Evolutionary conservation across 92 coral and sea anemone species (phyloP).

Genomic region (Chrysogorgia sp.): DNA sequence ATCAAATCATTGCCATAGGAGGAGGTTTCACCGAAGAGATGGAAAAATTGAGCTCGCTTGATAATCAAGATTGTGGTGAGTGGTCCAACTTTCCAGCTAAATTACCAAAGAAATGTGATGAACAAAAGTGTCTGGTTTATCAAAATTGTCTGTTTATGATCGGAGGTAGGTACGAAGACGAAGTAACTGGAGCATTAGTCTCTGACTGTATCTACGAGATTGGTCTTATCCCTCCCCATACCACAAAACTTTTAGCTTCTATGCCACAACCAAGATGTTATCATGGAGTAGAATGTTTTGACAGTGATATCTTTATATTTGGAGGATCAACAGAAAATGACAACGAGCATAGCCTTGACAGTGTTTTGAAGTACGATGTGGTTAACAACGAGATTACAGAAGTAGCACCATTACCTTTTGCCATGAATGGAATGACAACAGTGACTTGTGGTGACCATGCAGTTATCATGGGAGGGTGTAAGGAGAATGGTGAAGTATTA

Average conservation of each 20-base stretch:
- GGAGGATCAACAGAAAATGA: not conserved
- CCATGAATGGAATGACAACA: constrained; percentile 15
- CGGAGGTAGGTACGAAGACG: not conserved
- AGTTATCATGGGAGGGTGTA: constrained; percentile 9
- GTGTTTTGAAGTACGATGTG: constrained; percentile 1
- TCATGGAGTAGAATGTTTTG: not conserved
- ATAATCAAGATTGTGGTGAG: too few species aligned
- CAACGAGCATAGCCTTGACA: not conserved
- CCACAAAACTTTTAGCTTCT: not conserved
- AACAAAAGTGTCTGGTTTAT: not conserved
- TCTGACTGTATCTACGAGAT: not conserved
- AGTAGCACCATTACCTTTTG: constrained; percentile 4
- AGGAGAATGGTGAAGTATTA: constrained; percentile 9
- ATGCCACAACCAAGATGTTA: constrained; percentile 4
- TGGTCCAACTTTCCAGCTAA: too few species aligned
- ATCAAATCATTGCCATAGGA: constrained; percentile 10
- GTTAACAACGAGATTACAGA: constrained; percentile 3
- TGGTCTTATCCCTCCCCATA: not conserved
- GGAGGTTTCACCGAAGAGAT: not conserved
- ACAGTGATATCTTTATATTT: constrained; percentile 1
- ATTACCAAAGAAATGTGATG: too few species aligned
- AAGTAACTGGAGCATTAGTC: not conserved
- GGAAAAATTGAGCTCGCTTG: too few species aligned
- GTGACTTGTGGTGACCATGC: not conserved
- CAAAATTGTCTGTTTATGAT: constrained; percentile 3